Evolutionary conservation across 2,113 vertebrate species (phyloP).

Genomic region (Lutjanus erythropterus): DNA sequence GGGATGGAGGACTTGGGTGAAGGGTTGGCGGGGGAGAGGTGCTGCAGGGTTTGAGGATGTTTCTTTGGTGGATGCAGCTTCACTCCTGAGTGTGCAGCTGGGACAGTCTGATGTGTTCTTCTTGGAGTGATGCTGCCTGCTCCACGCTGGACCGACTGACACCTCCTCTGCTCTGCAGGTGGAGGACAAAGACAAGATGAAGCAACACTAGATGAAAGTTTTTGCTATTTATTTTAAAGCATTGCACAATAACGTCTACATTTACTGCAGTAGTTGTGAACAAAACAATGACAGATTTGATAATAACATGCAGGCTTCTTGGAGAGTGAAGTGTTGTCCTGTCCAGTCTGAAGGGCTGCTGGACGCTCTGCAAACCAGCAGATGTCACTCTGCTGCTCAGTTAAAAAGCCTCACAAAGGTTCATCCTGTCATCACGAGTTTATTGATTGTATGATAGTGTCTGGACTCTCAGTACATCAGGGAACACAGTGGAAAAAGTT

Average conservation of each 20-base stretch:
- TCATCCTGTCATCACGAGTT: no score
- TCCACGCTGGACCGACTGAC: conserved; percentile 26
- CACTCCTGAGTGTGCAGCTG: conserved; percentile 33
- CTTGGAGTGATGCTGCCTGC: neutral
- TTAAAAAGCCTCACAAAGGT: no score
- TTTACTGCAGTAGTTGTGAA: no score
- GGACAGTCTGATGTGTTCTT: neutral
- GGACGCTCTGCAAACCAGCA: neutral
- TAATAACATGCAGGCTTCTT: no score
- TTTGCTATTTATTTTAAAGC: no score
- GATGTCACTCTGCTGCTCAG: neutral
- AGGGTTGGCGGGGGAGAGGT: neutral
- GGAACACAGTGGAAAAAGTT: neutral
- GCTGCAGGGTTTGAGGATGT: neutral
- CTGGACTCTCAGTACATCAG: neutral
- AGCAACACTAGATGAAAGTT: neutral
- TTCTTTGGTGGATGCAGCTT: conserved; percentile 42
- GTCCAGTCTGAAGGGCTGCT: neutral
- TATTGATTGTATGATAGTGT: no score
- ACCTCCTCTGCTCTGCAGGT: conserved; percentile 56
- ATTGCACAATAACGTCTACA: no score
- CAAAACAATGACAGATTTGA: no score
- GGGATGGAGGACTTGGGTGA: neutral
- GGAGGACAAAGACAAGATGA: neutral
- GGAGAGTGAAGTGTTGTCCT: no score